Evolutionary conservation across 2,797 vertebrate genomes (phyloP), one percentile per base, ranked within the genome.

Genomic region (Scleropages formosus): DNA sequence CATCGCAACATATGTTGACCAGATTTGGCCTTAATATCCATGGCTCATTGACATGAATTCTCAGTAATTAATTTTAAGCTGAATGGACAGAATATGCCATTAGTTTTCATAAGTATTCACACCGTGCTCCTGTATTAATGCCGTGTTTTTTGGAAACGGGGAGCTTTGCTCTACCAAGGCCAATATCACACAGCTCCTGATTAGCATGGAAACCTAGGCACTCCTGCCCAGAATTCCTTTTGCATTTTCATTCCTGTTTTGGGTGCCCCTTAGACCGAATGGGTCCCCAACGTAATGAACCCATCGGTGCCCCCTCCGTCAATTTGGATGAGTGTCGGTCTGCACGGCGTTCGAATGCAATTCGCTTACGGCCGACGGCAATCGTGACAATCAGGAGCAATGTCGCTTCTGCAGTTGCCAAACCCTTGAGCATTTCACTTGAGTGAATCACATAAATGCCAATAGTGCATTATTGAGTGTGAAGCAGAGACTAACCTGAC

Each of bases 401-500:
- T 81, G 81, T 82, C 80, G 80, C 78, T 68, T 73, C 15, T 24
- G 80, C 77, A 80, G 80, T 85, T 83, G 84, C 82, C 73, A 84
- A n/a, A 89, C 85, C 85, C 83, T 89, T 83, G 85, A 22, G 20
- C 78, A 80, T 79, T 78, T 81, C 81, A 78, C 81, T 80, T 69
- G 69, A 78, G 76, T 79, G 60, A 79, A 75, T 11, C 24, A 24
- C 68, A 46, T 0, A 85, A 85, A 72, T 68, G 72, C 67, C 84
- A 85, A 83, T 77, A 81, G 80, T 47, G 75, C 84, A 84, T 89
- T 76, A 84, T 84, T 85, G 84, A 79, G 74, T 66, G 78, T 82
- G 75, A 83, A 82, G 80, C 81, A 85, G 80, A 82, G 77, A 73
- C 31, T 89, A 89, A 92, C 84, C 78, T 72, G 86, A 90, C 90